Evolutionary conservation across 2,113 vertebrate species (phyloP).

Genomic region (Heterotilapia buettikoferi): DNA sequence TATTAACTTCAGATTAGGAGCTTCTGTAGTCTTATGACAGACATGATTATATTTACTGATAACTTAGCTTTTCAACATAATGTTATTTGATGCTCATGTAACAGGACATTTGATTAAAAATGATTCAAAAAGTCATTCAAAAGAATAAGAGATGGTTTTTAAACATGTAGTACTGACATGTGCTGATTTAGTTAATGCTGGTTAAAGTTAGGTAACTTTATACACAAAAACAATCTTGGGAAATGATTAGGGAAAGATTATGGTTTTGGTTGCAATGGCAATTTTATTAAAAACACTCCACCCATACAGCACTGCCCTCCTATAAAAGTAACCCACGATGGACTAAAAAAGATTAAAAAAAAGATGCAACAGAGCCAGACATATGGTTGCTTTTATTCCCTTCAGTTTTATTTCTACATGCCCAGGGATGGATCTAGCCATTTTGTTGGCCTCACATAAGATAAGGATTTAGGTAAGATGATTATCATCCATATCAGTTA

Average conservation of each 20-base stretch:
- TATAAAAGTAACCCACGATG: neutral
- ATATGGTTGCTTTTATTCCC: neutral
- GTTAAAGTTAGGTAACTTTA: neutral
- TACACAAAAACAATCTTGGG: neutral
- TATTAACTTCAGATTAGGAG: neutral
- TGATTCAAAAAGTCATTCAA: neutral
- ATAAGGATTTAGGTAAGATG: neutral
- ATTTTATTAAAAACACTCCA: neutral
- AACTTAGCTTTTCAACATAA: neutral
- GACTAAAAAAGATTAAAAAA: neutral
- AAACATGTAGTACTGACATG: neutral
- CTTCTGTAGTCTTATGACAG: neutral
- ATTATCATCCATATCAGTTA: neutral
- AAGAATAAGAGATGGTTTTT: neutral
- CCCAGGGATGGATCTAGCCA: neutral
- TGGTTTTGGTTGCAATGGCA: neutral
- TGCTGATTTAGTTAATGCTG: neutral
- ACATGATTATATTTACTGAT: neutral
- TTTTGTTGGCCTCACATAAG: neutral
- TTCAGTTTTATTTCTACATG: neutral
- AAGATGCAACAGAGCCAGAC: neutral
- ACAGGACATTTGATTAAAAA: neutral
- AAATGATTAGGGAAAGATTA: neutral
- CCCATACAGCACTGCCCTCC: neutral
- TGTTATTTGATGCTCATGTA: neutral